A percentile compares a stretch with the other conserved stretches of the same genome.
Evolutionary conservation across 2,797 vertebrate species (phyloP).

Genomic region (Vultur gryphus): DNA sequence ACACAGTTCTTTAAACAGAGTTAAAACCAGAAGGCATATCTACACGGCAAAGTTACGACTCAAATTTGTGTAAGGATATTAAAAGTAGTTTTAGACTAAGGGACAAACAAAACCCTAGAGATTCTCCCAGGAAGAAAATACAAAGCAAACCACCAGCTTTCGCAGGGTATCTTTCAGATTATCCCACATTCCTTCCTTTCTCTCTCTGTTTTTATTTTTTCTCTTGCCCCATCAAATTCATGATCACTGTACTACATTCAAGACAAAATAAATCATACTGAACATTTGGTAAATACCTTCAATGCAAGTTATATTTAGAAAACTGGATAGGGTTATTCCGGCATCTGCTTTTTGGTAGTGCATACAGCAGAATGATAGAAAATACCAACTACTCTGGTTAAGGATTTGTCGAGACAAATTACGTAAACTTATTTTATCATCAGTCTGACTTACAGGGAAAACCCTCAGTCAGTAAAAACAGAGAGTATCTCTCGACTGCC

Average conservation of each 20-base stretch:
- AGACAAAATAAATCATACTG: slow-evolving; percentile 8
- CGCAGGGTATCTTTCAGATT: not conserved
- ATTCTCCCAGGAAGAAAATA: not conserved
- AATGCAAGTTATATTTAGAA: not conserved
- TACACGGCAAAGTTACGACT: not conserved
- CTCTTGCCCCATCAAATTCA: not conserved
- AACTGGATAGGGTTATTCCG: slow-evolving; percentile 22
- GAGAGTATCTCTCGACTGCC: not conserved
- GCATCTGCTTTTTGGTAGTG: slow-evolving; percentile 29
- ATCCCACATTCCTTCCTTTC: not conserved
- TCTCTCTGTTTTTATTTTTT: not conserved
- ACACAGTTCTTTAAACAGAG: not conserved
- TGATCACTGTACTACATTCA: not conserved
- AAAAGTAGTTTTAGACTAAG: not conserved
- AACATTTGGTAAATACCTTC: not conserved
- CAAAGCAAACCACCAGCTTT: not conserved
- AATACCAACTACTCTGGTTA: not conserved
- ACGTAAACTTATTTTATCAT: not conserved
- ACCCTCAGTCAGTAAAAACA: not conserved
- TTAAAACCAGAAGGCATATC: not conserved
- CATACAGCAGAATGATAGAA: not conserved
- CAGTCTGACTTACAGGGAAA: not conserved
- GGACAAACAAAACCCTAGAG: not conserved
- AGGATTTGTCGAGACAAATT: not conserved
- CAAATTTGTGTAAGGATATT: not conserved